A percentile compares a stretch with the other conserved stretches of the same genome.
These are phyloP conservation scores for Romanomermis culicivorax DNA, from an alignment of 2,888 invertebrate genomes.

Conservation along the genomic window DNA sequence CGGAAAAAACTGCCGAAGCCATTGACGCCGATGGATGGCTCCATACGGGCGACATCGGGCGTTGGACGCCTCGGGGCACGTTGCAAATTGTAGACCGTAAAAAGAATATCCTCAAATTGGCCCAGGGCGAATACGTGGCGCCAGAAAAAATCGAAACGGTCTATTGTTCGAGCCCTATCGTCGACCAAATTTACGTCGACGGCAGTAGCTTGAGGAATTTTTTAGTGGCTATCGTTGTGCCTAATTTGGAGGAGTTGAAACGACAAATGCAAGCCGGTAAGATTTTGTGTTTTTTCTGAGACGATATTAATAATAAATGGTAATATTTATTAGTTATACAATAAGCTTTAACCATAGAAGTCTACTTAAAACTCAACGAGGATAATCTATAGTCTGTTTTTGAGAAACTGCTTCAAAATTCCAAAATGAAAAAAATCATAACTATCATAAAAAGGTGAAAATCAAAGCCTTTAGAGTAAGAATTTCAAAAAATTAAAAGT, in stretches of 20 bases:
- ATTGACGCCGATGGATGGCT: slow-evolving; percentile 41
- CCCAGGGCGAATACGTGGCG: slow-evolving; percentile 34
- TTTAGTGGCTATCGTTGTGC: slow-evolving; percentile 32
- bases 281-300: no score
- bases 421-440: no score
- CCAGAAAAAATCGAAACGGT: slow-evolving; percentile 33
- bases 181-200: slow-evolving; percentile 32
- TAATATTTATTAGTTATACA: no score
- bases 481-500: no score
- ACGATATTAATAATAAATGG: no score
- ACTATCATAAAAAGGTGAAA: no score
- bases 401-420: no score
- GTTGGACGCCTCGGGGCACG: slow-evolving; percentile 53
- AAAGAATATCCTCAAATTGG: slow-evolving; percentile 34
- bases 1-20: slow-evolving; percentile 64
- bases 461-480: no score
- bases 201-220: slow-evolving; percentile 31
- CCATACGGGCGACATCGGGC: slow-evolving; percentile 64
- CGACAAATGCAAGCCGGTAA: no score
- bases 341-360: no score
- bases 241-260: slow-evolving; percentile 27
- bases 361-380: no score
- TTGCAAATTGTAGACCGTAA: slow-evolving; percentile 34
- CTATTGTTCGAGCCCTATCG: slow-evolving; percentile 28
- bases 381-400: background rate